These are phyloP conservation scores for Nymphalis polychloros DNA, from an alignment of 2,888 invertebrate genomes.

Conservation along the genomic window DNA sequence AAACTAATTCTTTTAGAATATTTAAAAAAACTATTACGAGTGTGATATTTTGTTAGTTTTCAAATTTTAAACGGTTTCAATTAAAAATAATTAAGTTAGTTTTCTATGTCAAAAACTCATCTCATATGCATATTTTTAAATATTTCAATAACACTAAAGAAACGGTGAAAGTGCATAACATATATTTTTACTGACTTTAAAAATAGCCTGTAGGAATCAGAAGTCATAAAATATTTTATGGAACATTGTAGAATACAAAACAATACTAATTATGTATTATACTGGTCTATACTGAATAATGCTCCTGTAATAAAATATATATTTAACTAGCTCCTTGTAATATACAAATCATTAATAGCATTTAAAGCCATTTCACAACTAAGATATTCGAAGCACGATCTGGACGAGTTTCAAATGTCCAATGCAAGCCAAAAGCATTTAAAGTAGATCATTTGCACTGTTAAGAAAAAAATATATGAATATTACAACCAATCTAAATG, in stretches of 20 bases:
- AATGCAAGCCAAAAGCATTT: conserved; percentile 47
- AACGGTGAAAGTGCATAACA: no score
- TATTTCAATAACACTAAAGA: no score
- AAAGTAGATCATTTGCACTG: conserved; percentile 54
- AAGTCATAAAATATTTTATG: no score
- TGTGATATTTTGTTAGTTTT: conserved; percentile 19
- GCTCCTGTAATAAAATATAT: no score
- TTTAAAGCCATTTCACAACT: conserved; percentile 42
- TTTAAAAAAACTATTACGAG: conserved; percentile 13
- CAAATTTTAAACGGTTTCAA: conserved; percentile 20
- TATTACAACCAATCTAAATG: conserved; percentile 21
- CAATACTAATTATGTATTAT: no score
- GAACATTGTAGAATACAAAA: no score
- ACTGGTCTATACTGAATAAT: no score
- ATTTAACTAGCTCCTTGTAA: no score
- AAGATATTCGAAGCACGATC: conserved; percentile 49
- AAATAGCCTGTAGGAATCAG: no score
- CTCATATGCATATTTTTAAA: no score
- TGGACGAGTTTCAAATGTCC: conserved; percentile 58
- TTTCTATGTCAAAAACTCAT: neutral
- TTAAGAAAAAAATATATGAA: conserved; percentile 33
- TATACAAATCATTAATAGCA: conserved; percentile 14
- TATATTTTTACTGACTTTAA: no score
- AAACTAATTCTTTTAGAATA: conserved; percentile 17
- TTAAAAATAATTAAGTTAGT: conserved; percentile 13